Evolutionary conservation across 2,113 vertebrate genomes (phyloP).

Genomic region (Chrysochloris asiatica): DNA sequence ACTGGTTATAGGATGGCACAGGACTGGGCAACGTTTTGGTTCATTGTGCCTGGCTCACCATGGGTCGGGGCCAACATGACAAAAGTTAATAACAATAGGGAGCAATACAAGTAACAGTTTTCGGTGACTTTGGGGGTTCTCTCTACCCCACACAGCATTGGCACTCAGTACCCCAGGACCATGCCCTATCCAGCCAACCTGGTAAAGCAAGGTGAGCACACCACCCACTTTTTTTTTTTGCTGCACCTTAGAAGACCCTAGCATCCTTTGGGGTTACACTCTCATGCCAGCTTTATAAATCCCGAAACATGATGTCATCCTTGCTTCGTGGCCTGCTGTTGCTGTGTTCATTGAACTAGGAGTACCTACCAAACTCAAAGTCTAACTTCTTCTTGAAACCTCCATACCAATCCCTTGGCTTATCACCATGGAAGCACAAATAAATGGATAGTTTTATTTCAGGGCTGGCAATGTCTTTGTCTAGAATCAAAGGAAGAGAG

Average conservation of each 20-base stretch:
- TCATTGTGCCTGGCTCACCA: neutral
- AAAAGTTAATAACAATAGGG: neutral
- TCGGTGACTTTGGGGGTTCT: neutral
- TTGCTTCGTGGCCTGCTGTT: neutral
- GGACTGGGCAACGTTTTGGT: neutral
- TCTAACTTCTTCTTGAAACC: neutral
- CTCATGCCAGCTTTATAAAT: neutral
- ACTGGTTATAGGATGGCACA: neutral
- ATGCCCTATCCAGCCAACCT: neutral
- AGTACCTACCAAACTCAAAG: neutral
- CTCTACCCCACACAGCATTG: neutral
- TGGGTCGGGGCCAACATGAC: neutral
- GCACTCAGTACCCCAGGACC: neutral
- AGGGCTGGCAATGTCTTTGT: too few species aligned
- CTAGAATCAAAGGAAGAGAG: too few species aligned
- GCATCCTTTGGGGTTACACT: neutral
- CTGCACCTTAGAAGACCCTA: too few species aligned
- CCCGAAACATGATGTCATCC: neutral
- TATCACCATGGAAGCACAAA: too few species aligned
- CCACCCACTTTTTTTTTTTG: neutral
- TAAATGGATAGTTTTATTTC: too few species aligned
- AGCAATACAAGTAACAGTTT: too few species aligned
- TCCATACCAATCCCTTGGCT: too few species aligned
- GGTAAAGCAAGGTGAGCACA: neutral
- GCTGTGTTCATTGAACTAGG: neutral